These are phyloP conservation scores for Epinotia bilunana DNA, from an alignment of 2,888 invertebrate species.

Conservation along the genomic window DNA sequence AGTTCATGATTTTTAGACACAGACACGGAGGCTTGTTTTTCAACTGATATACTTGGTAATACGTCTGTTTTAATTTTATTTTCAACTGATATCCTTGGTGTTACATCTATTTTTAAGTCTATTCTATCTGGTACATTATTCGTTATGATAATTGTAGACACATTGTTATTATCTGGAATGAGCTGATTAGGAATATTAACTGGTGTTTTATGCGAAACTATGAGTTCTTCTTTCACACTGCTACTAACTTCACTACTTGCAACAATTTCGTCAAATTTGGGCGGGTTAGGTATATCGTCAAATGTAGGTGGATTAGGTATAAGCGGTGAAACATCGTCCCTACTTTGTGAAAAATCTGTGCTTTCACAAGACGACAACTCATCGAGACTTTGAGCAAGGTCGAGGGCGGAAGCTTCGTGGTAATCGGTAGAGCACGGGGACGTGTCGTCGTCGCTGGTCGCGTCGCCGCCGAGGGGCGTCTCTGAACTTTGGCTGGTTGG, in stretches of 20 bases:
- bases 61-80: slow-evolving; percentile 40
- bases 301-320: slow-evolving; percentile 54
- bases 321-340: slow-evolving; percentile 71
- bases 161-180: slow-evolving; percentile 68
- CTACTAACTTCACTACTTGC: slow-evolving; percentile 52
- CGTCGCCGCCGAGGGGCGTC: slow-evolving; percentile 64
- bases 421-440: slow-evolving; percentile 81
- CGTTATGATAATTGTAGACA: slow-evolving; percentile 56
- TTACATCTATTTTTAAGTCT: slow-evolving; percentile 43
- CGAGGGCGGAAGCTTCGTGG: slow-evolving; percentile 79
- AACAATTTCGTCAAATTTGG: slow-evolving; percentile 51
- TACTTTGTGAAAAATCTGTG: slow-evolving; percentile 78
- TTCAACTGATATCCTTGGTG: neutral
- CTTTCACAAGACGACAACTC: slow-evolving; percentile 76
- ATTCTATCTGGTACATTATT: slow-evolving; percentile 53
- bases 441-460: slow-evolving; percentile 74
- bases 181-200: slow-evolving; percentile 67
- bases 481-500: slow-evolving; percentile 79
- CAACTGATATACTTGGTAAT: neutral
- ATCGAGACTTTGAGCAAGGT: slow-evolving; percentile 73
- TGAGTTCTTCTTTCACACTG: slow-evolving; percentile 44
- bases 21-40: neutral
- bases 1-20: slow-evolving; percentile 29
- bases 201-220: slow-evolving; percentile 53
- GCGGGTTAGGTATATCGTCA: slow-evolving; percentile 52